These are phyloP conservation scores for Pocota personata DNA, from an alignment of 2,888 invertebrate species.

Conservation along the genomic window DNA sequence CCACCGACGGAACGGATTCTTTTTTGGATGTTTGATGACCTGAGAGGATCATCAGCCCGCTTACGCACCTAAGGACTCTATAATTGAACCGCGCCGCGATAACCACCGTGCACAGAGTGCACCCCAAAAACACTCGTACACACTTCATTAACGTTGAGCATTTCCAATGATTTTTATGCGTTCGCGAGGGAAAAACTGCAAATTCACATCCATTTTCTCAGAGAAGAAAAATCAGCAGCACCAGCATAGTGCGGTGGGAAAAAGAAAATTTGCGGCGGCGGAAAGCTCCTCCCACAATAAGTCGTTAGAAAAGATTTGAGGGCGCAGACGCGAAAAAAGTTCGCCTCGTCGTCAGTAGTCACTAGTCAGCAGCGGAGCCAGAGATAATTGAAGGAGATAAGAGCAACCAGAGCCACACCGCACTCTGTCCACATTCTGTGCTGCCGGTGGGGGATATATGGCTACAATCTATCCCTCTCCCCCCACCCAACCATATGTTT, in stretches of 20 bases:
- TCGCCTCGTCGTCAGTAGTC: slow-evolving; percentile 53
- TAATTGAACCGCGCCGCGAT: slow-evolving; percentile 49
- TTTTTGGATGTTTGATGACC: slow-evolving; percentile 28
- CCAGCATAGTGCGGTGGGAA: neutral
- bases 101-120: slow-evolving; percentile 41
- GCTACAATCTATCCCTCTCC: slow-evolving; percentile 56
- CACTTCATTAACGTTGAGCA: slow-evolving; percentile 61
- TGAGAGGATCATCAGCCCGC: slow-evolving; percentile 27
- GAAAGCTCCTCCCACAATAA: slow-evolving; percentile 72
- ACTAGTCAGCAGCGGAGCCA: slow-evolving; percentile 60
- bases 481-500: neutral
- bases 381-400: slow-evolving; percentile 82
- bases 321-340: slow-evolving; percentile 72
- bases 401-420: slow-evolving; percentile 77
- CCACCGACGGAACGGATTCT: slow-evolving; percentile 53
- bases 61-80: slow-evolving; percentile 28
- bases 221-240: slow-evolving; percentile 32
- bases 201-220: slow-evolving; percentile 68
- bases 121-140: slow-evolving; percentile 47
- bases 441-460: slow-evolving; percentile 43
- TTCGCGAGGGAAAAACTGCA: slow-evolving; percentile 46
- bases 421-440: slow-evolving; percentile 63
- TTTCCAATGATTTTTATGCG: slow-evolving; percentile 64
- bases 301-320: slow-evolving; percentile 56
- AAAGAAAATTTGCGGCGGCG: slow-evolving; percentile 51